These are phyloP conservation scores for Hydrotaea diabolus DNA, from an alignment of 2,888 invertebrate genomes.

Conservation along the genomic window DNA sequence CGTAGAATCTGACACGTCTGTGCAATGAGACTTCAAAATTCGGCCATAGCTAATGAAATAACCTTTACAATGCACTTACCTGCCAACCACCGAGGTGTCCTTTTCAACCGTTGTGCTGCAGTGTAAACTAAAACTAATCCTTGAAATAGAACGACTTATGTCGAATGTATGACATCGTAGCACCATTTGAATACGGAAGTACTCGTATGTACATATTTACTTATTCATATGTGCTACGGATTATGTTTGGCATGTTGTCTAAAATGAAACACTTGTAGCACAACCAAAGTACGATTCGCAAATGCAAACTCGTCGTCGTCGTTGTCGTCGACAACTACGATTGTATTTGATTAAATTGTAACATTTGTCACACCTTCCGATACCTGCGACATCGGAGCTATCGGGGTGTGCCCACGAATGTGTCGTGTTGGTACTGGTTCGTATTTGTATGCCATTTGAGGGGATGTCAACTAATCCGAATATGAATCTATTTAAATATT, in stretches of 20 bases:
- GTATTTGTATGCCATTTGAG: slow-evolving; percentile 15
- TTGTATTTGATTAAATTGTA: not conserved
- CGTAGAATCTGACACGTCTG: too few species aligned
- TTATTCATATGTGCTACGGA: not conserved
- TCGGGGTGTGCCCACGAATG: not conserved
- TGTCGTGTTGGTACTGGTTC: not conserved
- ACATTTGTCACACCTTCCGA: slow-evolving; percentile 8
- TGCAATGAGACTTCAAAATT: too few species aligned
- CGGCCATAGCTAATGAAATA: too few species aligned
- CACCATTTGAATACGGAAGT: too few species aligned
- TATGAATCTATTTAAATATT: slow-evolving; percentile 29
- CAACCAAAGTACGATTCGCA: not conserved
- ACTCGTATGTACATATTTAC: not conserved
- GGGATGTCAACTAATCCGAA: slow-evolving; percentile 28
- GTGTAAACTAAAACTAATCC: too few species aligned
- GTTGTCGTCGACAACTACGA: too few species aligned
- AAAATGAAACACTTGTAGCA: slow-evolving; percentile 7
- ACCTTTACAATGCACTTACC: too few species aligned
- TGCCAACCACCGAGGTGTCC: too few species aligned
- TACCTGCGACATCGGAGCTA: not conserved
- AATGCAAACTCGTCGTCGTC: not conserved
- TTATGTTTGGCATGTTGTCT: slow-evolving; percentile 4
- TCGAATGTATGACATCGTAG: too few species aligned
- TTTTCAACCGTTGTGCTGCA: too few species aligned
- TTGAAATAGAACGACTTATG: too few species aligned